Evolutionary conservation across 2,888 invertebrate species (phyloP).

Genomic region (Zonitis immaculata): DNA sequence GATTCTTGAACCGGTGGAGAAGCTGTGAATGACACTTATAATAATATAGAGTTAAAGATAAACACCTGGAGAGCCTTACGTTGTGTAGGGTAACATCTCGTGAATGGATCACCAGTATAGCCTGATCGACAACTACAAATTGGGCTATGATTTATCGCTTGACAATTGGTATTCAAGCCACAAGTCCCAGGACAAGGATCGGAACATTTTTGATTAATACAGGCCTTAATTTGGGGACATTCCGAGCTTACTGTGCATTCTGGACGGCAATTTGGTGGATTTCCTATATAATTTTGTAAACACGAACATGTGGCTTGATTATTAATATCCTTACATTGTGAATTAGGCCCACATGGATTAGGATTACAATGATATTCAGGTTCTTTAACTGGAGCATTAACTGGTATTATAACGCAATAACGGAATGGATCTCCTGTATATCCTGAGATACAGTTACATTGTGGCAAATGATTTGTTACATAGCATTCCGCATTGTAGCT

Average conservation of each 20-base stretch:
- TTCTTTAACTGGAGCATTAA: no score
- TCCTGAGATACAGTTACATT: slow-evolving; percentile 62
- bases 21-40: neutral
- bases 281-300: slow-evolving; percentile 39
- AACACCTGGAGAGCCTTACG: slow-evolving; percentile 24
- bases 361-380: slow-evolving; percentile 62
- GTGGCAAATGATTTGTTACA: slow-evolving; percentile 72
- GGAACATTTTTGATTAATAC: slow-evolving; percentile 62
- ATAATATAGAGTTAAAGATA: no score
- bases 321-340: slow-evolving; percentile 58
- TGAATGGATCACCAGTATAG: slow-evolving; percentile 72
- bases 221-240: slow-evolving; percentile 61
- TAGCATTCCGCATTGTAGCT: slow-evolving; percentile 68
- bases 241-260: slow-evolving; percentile 64
- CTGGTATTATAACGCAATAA: slow-evolving; percentile 38
- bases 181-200: slow-evolving; percentile 54
- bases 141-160: slow-evolving; percentile 70
- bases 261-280: slow-evolving; percentile 54
- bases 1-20: slow-evolving; percentile 2
- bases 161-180: slow-evolving; percentile 50
- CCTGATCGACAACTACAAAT: slow-evolving; percentile 64
- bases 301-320: slow-evolving; percentile 45
- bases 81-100: slow-evolving; percentile 51
- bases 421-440: slow-evolving; percentile 57
- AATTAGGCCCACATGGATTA: slow-evolving; percentile 73